Conservation (phyloP, 1,140 invertebrate species). For the Aphidius ervi region DNA sequence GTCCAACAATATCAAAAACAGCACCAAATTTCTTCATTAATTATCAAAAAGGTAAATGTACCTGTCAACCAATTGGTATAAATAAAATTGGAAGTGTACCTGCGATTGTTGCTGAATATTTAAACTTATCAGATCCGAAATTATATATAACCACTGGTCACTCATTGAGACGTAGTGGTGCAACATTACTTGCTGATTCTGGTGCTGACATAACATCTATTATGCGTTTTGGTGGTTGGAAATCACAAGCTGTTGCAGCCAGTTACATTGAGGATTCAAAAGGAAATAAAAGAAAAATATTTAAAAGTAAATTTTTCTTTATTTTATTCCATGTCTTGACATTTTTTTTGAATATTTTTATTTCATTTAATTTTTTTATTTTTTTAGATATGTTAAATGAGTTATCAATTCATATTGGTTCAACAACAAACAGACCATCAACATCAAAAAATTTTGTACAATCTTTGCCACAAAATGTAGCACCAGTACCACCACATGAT, state of each 20-base stretch:
- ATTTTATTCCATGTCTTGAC: too few relatives aligned
- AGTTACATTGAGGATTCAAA: conserved; percentile 9
- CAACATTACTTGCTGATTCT: conserved; percentile 16
- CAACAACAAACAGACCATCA: too few relatives aligned
- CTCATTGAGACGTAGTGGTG: conserved; percentile 18
- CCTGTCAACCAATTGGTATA: conserved; percentile 6
- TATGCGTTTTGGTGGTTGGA: conserved; percentile 27
- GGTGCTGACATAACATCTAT: conserved; percentile 27
- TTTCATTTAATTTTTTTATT: too few relatives aligned
- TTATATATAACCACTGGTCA: conserved; percentile 27
- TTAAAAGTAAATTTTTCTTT: neutral
- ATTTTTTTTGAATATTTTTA: too few relatives aligned
- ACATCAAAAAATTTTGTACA: too few relatives aligned
- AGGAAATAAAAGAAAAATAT: conserved; percentile 6
- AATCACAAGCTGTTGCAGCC: conserved; percentile 6
- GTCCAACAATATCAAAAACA: conserved; percentile 3
- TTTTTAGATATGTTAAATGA: too few relatives aligned
- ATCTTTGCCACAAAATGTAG: too few relatives aligned
- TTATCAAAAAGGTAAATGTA: conserved; percentile 13
- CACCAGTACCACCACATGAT: too few relatives aligned
- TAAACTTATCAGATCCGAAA: conserved; percentile 20
- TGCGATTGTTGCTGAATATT: conserved; percentile 21
- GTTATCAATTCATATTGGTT: too few relatives aligned
- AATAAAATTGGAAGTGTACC: conserved; percentile 21
- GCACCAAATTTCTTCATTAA: conserved; percentile 6